Base-by-base conservation (phyloP, 2,797 vertebrate genomes). In the Danio tinwini region DNA sequence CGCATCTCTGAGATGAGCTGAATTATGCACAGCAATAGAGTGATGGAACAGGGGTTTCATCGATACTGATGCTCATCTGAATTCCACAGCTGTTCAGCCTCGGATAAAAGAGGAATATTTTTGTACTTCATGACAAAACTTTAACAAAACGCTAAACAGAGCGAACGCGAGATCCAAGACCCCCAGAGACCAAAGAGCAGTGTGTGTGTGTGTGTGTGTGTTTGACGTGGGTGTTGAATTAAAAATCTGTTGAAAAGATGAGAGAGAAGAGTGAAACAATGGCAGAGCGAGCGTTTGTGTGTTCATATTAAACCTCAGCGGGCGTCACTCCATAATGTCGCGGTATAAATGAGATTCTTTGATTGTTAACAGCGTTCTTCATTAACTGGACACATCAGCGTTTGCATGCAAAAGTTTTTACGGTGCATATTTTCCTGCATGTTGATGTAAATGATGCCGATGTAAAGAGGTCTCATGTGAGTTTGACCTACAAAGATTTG, bases 51-150 rank as follows among this genome's bases (percentile, higher is more conserved):
- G 45, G 70, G 6, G 7, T 56, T 4, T 58, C 39, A 73, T 73
- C 40, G 17, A 72, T 29, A 53, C 21, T 53, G 56, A 37, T 21
- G 39, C 74, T 67, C 49, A 76, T 76, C 14, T 64, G 49, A 55
- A 76, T 76, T 76, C 74, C 4, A 10, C 62, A 29, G 62, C 62
- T 55, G 53, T 45, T 76, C 74, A 44, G 62, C 62, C 7, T n/a
- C 65, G 49, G 74, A 76, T 76, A 67, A 65, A 76, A 76, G 74
- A 37, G 3, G 73, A 75, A 75, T 75, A 75, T 75, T 65, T 65
- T n/a, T 55, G 13, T 64, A 55, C 17, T 65, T 53, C 62, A 29
- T 76, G 62, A 76, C 62, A 65, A 65, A 76, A 45, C 74, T 56
- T 76, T 42, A 76, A 76, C 74, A 76, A 67, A 76, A 45, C 19